Evolutionary conservation across 2,113 vertebrate species (phyloP).

Genomic region (Oncorhynchus nerka): DNA sequence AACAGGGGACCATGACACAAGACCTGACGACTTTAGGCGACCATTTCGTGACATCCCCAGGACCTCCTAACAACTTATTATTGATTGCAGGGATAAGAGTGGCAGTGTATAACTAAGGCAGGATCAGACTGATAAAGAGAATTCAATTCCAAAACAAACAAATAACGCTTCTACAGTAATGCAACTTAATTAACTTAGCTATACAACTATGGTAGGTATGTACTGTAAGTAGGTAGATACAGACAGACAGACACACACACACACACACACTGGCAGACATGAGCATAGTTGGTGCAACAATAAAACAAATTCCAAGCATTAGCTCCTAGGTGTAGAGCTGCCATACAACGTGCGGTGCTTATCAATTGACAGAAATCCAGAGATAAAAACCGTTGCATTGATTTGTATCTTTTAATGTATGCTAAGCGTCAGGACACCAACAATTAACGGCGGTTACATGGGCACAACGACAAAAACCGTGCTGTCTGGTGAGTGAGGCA

Average conservation of each 20-base stretch:
- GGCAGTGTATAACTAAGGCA: too few species aligned
- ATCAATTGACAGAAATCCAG: neutral
- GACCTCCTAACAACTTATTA: too few species aligned
- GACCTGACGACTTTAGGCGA: too few species aligned
- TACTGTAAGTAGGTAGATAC: neutral
- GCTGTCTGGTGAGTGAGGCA: neutral
- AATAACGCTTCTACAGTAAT: neutral
- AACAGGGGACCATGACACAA: too few species aligned
- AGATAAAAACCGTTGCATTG: neutral
- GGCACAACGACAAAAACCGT: neutral
- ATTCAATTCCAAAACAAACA: neutral
- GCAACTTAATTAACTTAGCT: neutral
- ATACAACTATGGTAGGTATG: neutral
- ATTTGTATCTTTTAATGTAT: neutral
- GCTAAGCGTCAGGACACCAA: neutral
- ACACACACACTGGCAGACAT: neutral
- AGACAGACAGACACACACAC: neutral
- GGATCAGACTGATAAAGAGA: too few species aligned
- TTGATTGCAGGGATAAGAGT: too few species aligned
- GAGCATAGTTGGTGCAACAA: neutral
- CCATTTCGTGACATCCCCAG: too few species aligned
- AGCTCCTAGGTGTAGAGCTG: neutral
- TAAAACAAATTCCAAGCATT: neutral
- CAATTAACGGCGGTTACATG: neutral
- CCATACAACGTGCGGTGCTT: conserved; percentile 16